Percentiles rank a stretch among this genome's conserved stretches.
Conservation (phyloP, 2,113 vertebrate genomes). For the Dascyllus trimaculatus region DNA sequence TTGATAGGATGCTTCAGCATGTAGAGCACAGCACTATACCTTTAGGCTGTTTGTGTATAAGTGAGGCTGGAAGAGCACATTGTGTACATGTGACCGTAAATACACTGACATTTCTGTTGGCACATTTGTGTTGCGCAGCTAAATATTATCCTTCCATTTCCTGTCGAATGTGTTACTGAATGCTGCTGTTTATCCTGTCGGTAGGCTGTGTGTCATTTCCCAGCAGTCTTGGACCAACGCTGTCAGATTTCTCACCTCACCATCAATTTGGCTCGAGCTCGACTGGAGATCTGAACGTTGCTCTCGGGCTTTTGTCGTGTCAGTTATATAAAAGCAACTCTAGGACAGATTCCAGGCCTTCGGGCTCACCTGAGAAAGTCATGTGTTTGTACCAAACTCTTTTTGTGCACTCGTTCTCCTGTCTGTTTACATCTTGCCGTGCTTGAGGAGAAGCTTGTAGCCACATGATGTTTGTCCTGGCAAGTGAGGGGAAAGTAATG, state of each 20-base stretch:
- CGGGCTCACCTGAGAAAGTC: conserved; percentile 30
- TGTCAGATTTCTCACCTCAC: conserved; percentile 53
- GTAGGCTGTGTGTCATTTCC: conserved; percentile 3
- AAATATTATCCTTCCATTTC: conserved; percentile 23
- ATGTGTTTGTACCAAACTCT: background rate
- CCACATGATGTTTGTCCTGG: conserved; percentile 34
- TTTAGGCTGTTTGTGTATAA: conserved; percentile 25
- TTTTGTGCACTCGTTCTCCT: background rate
- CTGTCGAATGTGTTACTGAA: conserved; percentile 1
- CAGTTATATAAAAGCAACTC: conserved; percentile 34
- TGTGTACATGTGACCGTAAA: conserved; percentile 8
- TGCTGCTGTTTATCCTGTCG: conserved; percentile 1
- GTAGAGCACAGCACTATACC: background rate
- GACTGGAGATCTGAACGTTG: conserved; percentile 2
- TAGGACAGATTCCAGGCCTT: conserved; percentile 8
- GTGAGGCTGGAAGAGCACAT: background rate
- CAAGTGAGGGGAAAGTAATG: conserved; percentile 14
- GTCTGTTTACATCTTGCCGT: conserved; percentile 41
- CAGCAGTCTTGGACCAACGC: background rate
- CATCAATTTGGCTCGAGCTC: conserved; percentile 22
- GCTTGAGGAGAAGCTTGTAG: conserved; percentile 24
- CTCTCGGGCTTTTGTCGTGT: conserved; percentile 22
- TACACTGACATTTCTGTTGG: conserved; percentile 25
- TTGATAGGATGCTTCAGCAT: conserved; percentile 19
- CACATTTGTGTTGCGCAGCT: background rate